Percentiles rank a stretch among this genome's conserved stretches.
Evolutionary conservation across 2,888 invertebrate species (phyloP).

Genomic region (Arge pagana): DNA sequence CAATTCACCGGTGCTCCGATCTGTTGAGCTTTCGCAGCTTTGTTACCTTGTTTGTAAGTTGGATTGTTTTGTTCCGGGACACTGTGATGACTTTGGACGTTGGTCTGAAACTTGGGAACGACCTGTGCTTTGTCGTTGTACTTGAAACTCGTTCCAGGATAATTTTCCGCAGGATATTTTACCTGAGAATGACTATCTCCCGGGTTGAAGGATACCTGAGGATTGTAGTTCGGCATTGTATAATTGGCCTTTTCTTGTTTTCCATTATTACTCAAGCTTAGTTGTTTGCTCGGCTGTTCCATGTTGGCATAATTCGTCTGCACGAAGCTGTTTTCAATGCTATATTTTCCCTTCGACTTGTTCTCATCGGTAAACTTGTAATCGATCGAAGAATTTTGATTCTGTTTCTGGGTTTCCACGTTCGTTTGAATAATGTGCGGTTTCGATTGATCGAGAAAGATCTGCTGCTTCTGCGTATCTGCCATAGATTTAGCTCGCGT

Average conservation of each 20-base stretch:
- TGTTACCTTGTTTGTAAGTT: conserved; percentile 32
- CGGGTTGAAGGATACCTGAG: conserved; percentile 45
- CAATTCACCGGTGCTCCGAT: conserved; percentile 64
- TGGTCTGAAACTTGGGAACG: conserved; percentile 48
- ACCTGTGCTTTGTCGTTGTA: conserved; percentile 44
- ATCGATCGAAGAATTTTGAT: conserved; percentile 34
- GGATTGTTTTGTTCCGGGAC: conserved; percentile 42
- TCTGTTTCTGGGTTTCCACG: conserved; percentile 39
- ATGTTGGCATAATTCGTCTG: conserved; percentile 47
- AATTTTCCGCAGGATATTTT: conserved; percentile 48
- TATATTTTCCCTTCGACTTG: conserved; percentile 49
- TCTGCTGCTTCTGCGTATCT: conserved; percentile 40
- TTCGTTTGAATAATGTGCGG: conserved; percentile 41
- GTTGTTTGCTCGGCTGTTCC: conserved; percentile 42
- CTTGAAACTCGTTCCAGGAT: conserved; percentile 48
- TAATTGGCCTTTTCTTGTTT: conserved; percentile 49
- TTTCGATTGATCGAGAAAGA: conserved; percentile 45
- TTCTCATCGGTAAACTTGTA: conserved; percentile 44
- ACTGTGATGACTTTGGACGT: conserved; percentile 39
- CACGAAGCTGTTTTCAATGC: conserved; percentile 48
- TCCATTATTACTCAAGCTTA: conserved; percentile 32
- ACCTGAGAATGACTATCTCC: conserved; percentile 39
- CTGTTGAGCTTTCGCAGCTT: conserved; percentile 14
- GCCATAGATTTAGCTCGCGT: conserved; percentile 41
- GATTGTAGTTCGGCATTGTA: conserved; percentile 45